Evolutionary conservation across 2,797 vertebrate genomes (phyloP), one percentile per base, ranked within the genome.

Genomic region (Atherinosoma microstoma): DNA sequence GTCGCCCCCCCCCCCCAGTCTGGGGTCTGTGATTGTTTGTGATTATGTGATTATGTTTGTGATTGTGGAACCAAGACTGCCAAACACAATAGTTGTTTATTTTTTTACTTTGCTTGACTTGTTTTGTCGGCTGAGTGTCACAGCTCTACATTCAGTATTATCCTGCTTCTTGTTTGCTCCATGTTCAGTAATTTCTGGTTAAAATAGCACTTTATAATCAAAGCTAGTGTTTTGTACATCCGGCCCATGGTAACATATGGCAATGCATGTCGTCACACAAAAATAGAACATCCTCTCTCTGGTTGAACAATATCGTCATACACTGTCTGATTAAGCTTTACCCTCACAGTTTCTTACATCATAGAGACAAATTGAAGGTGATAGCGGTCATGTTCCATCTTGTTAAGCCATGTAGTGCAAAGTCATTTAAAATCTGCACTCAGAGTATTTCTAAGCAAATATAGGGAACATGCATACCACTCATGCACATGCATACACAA

Each of bases 401-500:
- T 47, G 35, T 32, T 38, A 75, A 70, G 34, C 60, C 70, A 64
- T 53, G 36, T 2, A 35, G 15, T 13, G 30, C 30, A 22, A 35
- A 72, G 74, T 60, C 65, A 78, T 69, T 84, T 65, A 73, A 40
- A 58, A 75, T 60, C 70, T 18, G 27, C 34, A 15, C 61, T 40
- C 57, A 66, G 15, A 40, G 49, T 18, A 47, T 29, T 60, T 36
- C 36, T 24, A 57, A 54, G 54, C 53, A 58, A 64, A 70, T 64
- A 67, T 3, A 74, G 24, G 3, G 27, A 22, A 51, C 16, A 61
- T 18, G 3, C 51, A 62, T 13, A 2, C 34, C 64, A 5, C 64
- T 27, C 35, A n/a, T 59, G 10, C 35, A 49, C 16, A 61, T 18
- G 2, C 45, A 58, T 13, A 2, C 34, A 67, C 64, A 7, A 18